Percentiles rank a stretch among this genome's conserved stretches.
phyloP scores from a whole-genome alignment of 2,797 vertebrate species.

The Acomys russatus region DNA sequence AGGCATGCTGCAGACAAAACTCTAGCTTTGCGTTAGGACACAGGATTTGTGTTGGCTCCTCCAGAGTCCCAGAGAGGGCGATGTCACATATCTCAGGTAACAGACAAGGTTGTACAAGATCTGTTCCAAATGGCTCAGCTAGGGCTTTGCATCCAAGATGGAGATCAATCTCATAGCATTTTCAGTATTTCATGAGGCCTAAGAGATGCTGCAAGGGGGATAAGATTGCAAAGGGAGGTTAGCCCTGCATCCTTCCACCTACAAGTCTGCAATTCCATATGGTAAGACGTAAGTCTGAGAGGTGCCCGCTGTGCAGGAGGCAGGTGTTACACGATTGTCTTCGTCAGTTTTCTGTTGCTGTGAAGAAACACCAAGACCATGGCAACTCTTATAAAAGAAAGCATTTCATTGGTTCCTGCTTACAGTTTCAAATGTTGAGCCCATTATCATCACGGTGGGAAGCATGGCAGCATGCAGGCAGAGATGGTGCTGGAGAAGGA shows the following conservation, averaged over 20 bases:
- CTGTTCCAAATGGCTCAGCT: background rate
- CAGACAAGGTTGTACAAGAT: background rate
- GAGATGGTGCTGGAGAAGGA: background rate
- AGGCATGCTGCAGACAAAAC: fast-evolving
- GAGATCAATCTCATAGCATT: background rate
- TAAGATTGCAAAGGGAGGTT: background rate
- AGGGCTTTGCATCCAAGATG: background rate
- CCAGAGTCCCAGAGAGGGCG: background rate
- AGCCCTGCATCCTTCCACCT: background rate
- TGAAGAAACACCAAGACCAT: background rate
- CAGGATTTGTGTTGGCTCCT: background rate
- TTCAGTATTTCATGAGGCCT: background rate
- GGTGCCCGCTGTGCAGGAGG: background rate
- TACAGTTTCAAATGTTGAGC: background rate
- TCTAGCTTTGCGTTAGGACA: fast-evolving
- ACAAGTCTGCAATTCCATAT: background rate
- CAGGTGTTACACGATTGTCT: background rate
- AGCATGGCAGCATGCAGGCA: background rate
- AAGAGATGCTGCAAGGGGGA: background rate
- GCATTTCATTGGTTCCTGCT: background rate
- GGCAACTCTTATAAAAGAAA: background rate
- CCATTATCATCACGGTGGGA: background rate
- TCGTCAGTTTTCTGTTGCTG: background rate
- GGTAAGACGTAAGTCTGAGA: background rate
- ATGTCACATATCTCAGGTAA: background rate